These are phyloP conservation scores for Atta cephalotes DNA, from an alignment of 1,140 invertebrate genomes.

Conservation along the genomic window DNA sequence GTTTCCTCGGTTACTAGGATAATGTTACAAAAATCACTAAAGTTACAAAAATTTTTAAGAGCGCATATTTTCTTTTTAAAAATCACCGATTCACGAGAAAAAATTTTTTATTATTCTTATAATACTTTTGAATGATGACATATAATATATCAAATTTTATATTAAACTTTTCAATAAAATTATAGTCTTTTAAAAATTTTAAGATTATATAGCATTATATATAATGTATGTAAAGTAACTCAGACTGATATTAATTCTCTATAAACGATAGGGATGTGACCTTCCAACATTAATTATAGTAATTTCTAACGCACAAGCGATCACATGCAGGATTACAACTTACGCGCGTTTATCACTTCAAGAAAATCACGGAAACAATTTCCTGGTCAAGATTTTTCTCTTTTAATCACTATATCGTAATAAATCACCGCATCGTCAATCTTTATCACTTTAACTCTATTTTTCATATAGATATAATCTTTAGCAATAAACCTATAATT, in stretches of 20 bases:
- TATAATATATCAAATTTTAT: neutral
- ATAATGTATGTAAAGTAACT: neutral
- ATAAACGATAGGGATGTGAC: neutral
- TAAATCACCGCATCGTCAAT: conserved; percentile 22
- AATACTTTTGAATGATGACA: neutral
- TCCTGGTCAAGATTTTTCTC: conserved; percentile 53
- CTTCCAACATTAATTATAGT: conserved; percentile 47
- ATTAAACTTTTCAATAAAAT: neutral
- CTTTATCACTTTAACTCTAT: conserved; percentile 1
- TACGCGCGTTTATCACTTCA: conserved; percentile 38
- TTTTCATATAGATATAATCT: neutral
- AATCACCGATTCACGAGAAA: neutral
- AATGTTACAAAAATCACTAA: no score
- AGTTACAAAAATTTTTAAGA: neutral
- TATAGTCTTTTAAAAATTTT: neutral
- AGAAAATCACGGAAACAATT: conserved; percentile 49
- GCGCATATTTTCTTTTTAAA: neutral
- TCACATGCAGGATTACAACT: conserved; percentile 35
- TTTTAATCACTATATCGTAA: conserved; percentile 23
- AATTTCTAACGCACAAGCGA: conserved; percentile 30
- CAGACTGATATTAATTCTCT: conserved; percentile 7
- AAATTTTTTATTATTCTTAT: neutral
- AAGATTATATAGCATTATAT: neutral
- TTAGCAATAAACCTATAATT: neutral
- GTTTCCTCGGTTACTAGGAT: conserved; percentile 51